Evolutionary conservation across 2,113 vertebrate species (phyloP), one percentile per base, ranked within the genome.

Genomic region (Caranx melampygus): DNA sequence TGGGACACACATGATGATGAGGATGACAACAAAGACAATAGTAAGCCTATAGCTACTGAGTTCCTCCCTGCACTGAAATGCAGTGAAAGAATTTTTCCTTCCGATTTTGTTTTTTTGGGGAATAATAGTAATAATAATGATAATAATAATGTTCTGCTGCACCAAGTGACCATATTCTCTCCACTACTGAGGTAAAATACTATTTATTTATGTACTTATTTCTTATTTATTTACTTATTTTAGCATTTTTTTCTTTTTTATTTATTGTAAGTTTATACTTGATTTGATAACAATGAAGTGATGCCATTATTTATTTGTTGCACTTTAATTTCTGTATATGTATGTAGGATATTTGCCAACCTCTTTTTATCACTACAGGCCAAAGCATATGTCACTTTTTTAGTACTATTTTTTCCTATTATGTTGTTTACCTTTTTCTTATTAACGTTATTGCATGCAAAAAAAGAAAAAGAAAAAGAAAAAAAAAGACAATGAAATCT

Each of bases 301-400:
- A 68, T 82, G 54, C 58, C 11, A 58, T 86, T 82, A 66, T 55
- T 83, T 61, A 87, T 94, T 85, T 88, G 91, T 94, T 94, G 91
- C 91, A 94, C 90, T 94, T 95, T 93, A 82, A 72, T 91, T 95
- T 94, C 76, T 91, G 59, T 74, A 81, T 75, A 74, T 81, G 79
- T 91, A 71, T 64, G 84, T 87, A 79, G 80, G 66, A 85, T 82
- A 65, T 94, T 94, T 90, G 90, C 91, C 91, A 93, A 92, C 85
- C 89, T 93, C 87, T 90, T 94, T 93, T 86, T 92, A 90, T 89
- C 92, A 91, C 92, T 90, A 94, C 93, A 96, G 95, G 95, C 96
- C 96, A 97, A 97, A 97, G 96, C 94, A 95, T 96, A 92, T 91
- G 93, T 91, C 95, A 95, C 94, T 94, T 95, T 96, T 90, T 89